A percentile compares a stretch with the other conserved stretches of the same genome.
Evolutionary conservation across 2,113 vertebrate genomes (phyloP).

Genomic region (Morone chrysops): DNA sequence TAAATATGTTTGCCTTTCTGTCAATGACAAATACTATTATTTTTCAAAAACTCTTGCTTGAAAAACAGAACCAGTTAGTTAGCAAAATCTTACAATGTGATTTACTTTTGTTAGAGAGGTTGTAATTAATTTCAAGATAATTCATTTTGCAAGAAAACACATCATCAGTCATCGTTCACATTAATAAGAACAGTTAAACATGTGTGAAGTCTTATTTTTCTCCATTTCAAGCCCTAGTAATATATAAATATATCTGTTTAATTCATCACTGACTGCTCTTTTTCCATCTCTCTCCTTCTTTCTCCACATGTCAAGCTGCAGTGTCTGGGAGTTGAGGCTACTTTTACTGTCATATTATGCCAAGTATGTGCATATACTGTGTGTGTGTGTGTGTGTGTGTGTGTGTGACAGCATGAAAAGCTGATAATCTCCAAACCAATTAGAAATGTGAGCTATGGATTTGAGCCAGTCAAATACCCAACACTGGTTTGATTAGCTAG

Average conservation of each 20-base stretch:
- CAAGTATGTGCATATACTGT: conserved; percentile 16
- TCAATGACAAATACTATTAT: neutral
- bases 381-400: conserved; percentile 39
- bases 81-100: neutral
- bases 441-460: conserved; percentile 82
- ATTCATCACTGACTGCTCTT: conserved; percentile 56
- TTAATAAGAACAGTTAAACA: conserved; percentile 39
- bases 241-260: conserved; percentile 62
- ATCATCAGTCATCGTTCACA: conserved; percentile 19
- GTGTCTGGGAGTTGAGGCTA: conserved; percentile 43
- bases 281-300: conserved; percentile 32
- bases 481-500: conserved; percentile 81
- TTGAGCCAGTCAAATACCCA: conserved; percentile 81
- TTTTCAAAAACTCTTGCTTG: neutral
- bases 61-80: neutral
- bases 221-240: conserved; percentile 60
- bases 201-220: conserved; percentile 56
- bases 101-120: neutral
- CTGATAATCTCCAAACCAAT: conserved; percentile 84
- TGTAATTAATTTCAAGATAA: conserved; percentile 11
- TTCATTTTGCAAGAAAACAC: conserved; percentile 15
- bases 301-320: conserved; percentile 49
- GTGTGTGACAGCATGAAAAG: conserved; percentile 76
- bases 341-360: conserved; percentile 69
- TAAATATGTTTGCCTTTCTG: neutral